Evolutionary conservation across 2,888 invertebrate species (phyloP), one percentile per base, ranked within the genome.

Genomic region (Capitulum mitella): DNA sequence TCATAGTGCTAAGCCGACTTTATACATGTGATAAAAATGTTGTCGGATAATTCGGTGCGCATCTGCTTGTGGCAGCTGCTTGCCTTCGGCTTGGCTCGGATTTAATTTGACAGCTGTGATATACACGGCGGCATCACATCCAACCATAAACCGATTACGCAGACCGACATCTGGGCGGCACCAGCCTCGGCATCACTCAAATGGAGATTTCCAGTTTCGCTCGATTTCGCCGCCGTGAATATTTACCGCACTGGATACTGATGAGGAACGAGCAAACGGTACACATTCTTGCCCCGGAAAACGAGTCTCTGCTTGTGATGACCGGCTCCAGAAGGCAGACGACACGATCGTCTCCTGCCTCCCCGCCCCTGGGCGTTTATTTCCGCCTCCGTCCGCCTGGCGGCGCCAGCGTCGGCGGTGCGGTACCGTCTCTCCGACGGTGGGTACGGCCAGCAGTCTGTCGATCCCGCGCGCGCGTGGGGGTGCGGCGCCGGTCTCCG

Each of bases 81-180:
- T 40, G 34, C 64, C 34, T 64, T 64, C 64, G 64, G 29, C 64
- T 19, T 22, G 70, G 70, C 40, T 26, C 70, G 40, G 40, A 70
- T 70, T 70, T 70, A 70, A 70, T 70, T 37, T 70, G 70, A 70
- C 70, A 70, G 40, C 29, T 26, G 10, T 70, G 70, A 70, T 70
- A 19, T 37, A 70, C 70, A 26, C 70, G 12, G 40, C 10, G 22
- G 19, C 70, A 22, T 37, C 37, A 26, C 16, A 70, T 40, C 32
- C 70, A 37, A 37, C 70, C 70, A 32, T 70, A 70, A 70, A 40
- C 40, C 70, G 70, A 70, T 70, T 70, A 70, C 40, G 70, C 29
- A 6, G 70, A 12, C 70, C 8, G 70, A 10, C 70, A 3, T 16
- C 12, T 5, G 40, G 70, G 40, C 26, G 70, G 37, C 37, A 70